Base-by-base conservation (phyloP, 2,888 invertebrate species). In the Palloptera scutellata region DNA sequence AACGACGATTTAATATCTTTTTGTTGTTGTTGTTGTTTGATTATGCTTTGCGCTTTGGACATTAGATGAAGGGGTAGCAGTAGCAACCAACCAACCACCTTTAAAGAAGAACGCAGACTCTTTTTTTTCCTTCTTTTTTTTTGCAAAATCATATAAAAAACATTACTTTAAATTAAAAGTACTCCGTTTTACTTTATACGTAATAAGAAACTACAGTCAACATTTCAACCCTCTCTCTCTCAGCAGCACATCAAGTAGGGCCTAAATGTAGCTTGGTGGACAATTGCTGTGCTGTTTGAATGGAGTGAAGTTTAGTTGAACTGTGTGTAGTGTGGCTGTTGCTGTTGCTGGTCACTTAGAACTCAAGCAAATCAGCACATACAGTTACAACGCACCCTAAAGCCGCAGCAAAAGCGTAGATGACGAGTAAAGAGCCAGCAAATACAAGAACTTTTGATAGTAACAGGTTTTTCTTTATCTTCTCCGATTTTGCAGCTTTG, bases 381-480 rank as follows among this genome's bases (percentile, higher is more conserved):
- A 65, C 67, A 58, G 68, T 71, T 68, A 71, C 70, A 68, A 71
- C 66, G 2, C 30, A 30, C 30, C 30, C 30, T 30, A 30, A 30
- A 6, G 30, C 30, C 30, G 30, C 30, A 30, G 30, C 30, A 30
- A 30, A 2, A 30, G 30, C 30, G 30, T 30, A 30, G 30, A 30
- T 65, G 15, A 65, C 65, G 71, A 13, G 48, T 13, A 10, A 43
- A 58, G 51, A 58, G 58, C 41, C 15, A 20, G 43, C 15, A 59
- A n/a, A 52, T 41, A 40, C 52, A 6, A 30, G 41, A 75, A 77
- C 77, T 80, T 83, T 80, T 79, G 79, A 83, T 83, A 74, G 76
- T 77, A 83, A 83, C 83, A 83, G 82, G 83, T 83, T 83, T 83
- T 77, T 72, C 67, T 43, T 64, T 64, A 66, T 64, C 45, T 30